Percentiles rank a stretch among this genome's conserved stretches.
These are phyloP conservation scores for Lithophane socia DNA, from an alignment of 2,888 invertebrate genomes.

Conservation along the genomic window DNA sequence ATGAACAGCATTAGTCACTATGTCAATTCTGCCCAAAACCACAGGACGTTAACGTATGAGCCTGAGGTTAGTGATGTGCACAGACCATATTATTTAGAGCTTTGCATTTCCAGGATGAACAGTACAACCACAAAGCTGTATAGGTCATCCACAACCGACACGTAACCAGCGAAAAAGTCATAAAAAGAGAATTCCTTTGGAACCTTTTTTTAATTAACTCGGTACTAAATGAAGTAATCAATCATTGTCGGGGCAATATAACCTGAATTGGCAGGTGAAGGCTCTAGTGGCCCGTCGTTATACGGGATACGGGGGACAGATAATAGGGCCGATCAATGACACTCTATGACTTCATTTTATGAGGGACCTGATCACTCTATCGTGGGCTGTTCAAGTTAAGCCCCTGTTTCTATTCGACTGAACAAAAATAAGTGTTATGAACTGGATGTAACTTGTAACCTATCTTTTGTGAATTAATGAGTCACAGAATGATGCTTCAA, in stretches of 20 bases:
- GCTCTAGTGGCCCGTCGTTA: constrained; percentile 25
- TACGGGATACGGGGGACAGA: constrained; percentile 13
- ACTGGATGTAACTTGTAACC: not conserved
- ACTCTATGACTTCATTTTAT: constrained; percentile 45
- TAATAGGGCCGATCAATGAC: constrained; percentile 46
- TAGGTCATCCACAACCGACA: not conserved
- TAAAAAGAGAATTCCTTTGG: constrained; percentile 1
- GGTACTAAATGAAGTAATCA: constrained; percentile 34
- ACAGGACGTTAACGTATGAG: constrained; percentile 12
- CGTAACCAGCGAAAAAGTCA: not conserved
- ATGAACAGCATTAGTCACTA: constrained; percentile 15
- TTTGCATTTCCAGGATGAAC: not conserved
- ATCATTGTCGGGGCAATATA: constrained; percentile 50
- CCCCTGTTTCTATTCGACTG: constrained; percentile 21
- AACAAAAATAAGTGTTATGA: constrained; percentile 5
- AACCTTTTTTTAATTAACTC: constrained; percentile 45
- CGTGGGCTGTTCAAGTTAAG: constrained; percentile 27
- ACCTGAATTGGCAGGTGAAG: constrained; percentile 41
- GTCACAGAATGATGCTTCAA: not conserved
- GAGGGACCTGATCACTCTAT: constrained; percentile 31
- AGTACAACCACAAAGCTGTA: not conserved
- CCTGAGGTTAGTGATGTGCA: not conserved
- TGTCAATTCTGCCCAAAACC: constrained; percentile 36
- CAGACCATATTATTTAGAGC: constrained; percentile 21
- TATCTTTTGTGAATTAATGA: not conserved